Conservation (phyloP, 2,888 invertebrate species). For the Ernsta delagoae region DNA sequence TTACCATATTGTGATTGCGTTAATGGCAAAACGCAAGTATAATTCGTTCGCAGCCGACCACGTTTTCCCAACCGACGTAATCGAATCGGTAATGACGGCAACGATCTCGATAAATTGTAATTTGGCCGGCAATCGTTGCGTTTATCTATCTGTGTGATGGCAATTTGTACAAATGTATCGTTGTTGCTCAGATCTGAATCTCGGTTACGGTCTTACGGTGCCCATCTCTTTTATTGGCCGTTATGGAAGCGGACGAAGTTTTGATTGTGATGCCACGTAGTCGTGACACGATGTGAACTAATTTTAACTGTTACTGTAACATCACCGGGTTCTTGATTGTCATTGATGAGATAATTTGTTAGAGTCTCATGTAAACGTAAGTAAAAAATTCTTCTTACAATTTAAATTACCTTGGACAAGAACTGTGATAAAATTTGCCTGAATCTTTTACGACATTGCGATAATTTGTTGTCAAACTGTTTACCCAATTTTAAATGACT, state of each 20-base stretch:
- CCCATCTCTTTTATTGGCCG: slow-evolving; percentile 35
- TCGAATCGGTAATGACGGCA: slow-evolving; percentile 44
- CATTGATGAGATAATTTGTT: neutral
- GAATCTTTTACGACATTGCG: no score
- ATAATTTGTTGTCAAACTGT: no score
- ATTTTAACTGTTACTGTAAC: neutral
- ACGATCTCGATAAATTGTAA: slow-evolving; percentile 64
- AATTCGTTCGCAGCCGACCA: slow-evolving; percentile 38
- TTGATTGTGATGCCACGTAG: slow-evolving; percentile 9
- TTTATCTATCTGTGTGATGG: slow-evolving; percentile 55
- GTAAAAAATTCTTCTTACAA: neutral
- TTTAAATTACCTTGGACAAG: no score
- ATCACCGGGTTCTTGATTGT: neutral
- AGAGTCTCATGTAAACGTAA: neutral
- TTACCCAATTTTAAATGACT: no score
- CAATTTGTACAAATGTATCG: slow-evolving; percentile 55
- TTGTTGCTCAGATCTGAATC: slow-evolving; percentile 47
- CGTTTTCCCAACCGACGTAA: slow-evolving; percentile 54
- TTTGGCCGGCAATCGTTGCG: slow-evolving; percentile 61
- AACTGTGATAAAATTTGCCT: no score
- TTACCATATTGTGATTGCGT: slow-evolving; percentile 33
- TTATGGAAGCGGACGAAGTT: slow-evolving; percentile 40
- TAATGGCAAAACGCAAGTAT: slow-evolving; percentile 21
- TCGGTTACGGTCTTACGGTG: slow-evolving; percentile 44
- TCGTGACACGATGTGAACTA: slow-evolving; percentile 8